phyloP scores from a whole-genome alignment of 53 echinoderm and acorn worm species.

The Luidia sarsii region DNA sequence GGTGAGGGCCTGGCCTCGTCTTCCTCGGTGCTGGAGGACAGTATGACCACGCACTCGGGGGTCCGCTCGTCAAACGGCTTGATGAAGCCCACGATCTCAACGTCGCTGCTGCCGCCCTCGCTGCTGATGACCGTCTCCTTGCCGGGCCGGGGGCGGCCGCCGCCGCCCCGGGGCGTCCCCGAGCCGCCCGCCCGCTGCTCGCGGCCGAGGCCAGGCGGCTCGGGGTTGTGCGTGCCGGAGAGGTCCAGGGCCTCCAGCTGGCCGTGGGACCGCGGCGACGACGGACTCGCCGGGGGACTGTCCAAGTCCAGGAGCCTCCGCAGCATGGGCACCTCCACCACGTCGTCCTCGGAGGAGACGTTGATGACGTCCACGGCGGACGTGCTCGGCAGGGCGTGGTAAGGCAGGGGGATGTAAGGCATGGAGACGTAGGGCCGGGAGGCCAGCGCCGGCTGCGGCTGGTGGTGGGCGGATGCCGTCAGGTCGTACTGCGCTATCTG shows the following conservation, averaged over 20 bases:
- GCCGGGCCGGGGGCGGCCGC: not conserved
- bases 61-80: slow-evolving; percentile 72
- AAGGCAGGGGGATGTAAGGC: slow-evolving; percentile 7
- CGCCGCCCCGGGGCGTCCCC: slow-evolving; percentile 46
- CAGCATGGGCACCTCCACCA: slow-evolving; percentile 65
- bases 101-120: slow-evolving; percentile 66
- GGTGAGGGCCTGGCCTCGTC: not conserved
- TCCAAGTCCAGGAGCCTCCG: slow-evolving; percentile 24
- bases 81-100: slow-evolving; percentile 74
- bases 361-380: slow-evolving; percentile 67
- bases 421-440: not conserved
- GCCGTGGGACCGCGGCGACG: slow-evolving; percentile 14
- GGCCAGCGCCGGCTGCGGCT: not conserved
- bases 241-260: slow-evolving; percentile 55
- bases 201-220: slow-evolving; percentile 59
- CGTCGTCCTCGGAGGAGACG: slow-evolving; percentile 71
- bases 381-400: slow-evolving; percentile 3
- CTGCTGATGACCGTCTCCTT: slow-evolving; percentile 21
- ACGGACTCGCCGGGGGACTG: not conserved
- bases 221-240: slow-evolving; percentile 78
- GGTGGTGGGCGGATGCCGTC: slow-evolving; percentile 17
- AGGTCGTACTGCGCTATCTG: slow-evolving; percentile 88
- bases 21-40: slow-evolving; percentile 64
- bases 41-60: slow-evolving; percentile 54
- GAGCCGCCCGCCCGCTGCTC: slow-evolving; percentile 25